Conservation (phyloP, 2,113 vertebrate species). For the Stercorarius parasiticus region DNA sequence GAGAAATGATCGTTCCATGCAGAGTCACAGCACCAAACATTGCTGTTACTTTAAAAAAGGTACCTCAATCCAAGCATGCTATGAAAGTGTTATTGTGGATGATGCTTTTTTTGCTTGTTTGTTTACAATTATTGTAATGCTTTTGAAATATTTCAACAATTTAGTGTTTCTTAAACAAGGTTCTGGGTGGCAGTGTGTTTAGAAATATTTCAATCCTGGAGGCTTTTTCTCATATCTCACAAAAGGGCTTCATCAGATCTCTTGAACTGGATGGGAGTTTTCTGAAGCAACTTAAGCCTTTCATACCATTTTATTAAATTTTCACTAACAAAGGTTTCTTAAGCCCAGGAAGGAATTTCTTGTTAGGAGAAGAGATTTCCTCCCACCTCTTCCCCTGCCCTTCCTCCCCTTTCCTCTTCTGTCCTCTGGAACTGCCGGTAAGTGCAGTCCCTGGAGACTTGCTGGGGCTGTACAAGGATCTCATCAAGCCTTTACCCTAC, state of each 20-base stretch:
- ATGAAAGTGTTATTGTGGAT: neutral
- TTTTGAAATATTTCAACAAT: neutral
- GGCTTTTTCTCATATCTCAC: neutral
- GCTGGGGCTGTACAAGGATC: neutral
- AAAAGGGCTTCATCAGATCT: neutral
- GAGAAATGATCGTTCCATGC: constrained; percentile 88
- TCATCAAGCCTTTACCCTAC: constrained; percentile 6
- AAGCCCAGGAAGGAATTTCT: constrained; percentile 16
- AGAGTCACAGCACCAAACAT: constrained; percentile 86
- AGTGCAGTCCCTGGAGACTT: neutral
- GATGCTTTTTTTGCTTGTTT: neutral
- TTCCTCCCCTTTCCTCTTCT: constrained; percentile 35
- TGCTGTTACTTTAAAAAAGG: constrained; percentile 81
- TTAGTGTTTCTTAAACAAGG: neutral
- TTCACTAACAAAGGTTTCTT: neutral
- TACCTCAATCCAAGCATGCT: constrained; percentile 6
- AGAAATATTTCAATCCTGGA: neutral
- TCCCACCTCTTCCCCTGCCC: constrained; percentile 11
- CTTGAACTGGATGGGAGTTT: neutral
- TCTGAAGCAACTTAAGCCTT: neutral
- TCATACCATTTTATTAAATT: neutral
- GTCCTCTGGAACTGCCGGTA: neutral
- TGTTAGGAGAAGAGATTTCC: constrained; percentile 19
- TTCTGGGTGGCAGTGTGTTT: neutral
- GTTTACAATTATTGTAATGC: neutral